phyloP scores from a whole-genome alignment of 1,140 invertebrate genomes.

The Agraylea sexmaculata region DNA sequence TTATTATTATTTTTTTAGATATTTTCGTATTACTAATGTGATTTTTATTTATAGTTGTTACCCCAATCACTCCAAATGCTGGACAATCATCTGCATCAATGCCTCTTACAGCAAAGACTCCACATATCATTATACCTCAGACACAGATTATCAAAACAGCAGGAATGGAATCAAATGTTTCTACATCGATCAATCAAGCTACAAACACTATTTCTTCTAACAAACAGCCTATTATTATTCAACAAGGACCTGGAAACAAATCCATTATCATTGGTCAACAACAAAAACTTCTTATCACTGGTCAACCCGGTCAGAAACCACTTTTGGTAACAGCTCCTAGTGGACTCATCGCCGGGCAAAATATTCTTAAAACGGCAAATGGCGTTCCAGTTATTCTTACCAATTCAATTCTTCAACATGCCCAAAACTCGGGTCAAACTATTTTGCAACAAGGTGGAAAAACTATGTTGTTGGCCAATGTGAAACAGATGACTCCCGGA shows the following conservation, averaged over 20 bases:
- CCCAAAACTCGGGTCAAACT: constrained; percentile 13
- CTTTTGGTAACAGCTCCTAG: constrained; percentile 28
- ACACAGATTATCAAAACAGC: constrained; percentile 5
- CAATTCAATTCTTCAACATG: constrained; percentile 18
- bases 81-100: constrained; percentile 4
- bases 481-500: constrained; percentile 33
- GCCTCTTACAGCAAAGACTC: constrained; percentile 7
- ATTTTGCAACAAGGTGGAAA: constrained; percentile 30
- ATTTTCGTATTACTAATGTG: constrained; percentile 2
- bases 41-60: constrained; percentile 12
- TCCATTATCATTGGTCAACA: constrained; percentile 32
- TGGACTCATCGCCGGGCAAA: constrained; percentile 21
- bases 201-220: neutral
- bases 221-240: constrained; percentile 16
- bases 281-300: constrained; percentile 29
- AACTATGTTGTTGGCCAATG: constrained; percentile 33
- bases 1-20: constrained; percentile 6
- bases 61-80: constrained; percentile 34
- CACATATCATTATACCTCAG: constrained; percentile 9
- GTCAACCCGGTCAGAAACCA: constrained; percentile 30
- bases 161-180: constrained; percentile 3
- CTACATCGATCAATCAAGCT: constrained; percentile 1
- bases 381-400: constrained; percentile 26
- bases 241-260: constrained; percentile 28
- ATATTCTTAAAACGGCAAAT: constrained; percentile 30